These are phyloP conservation scores for Pseudobourletiella spinata DNA, from an alignment of 1,140 invertebrate species.

Conservation along the genomic window DNA sequence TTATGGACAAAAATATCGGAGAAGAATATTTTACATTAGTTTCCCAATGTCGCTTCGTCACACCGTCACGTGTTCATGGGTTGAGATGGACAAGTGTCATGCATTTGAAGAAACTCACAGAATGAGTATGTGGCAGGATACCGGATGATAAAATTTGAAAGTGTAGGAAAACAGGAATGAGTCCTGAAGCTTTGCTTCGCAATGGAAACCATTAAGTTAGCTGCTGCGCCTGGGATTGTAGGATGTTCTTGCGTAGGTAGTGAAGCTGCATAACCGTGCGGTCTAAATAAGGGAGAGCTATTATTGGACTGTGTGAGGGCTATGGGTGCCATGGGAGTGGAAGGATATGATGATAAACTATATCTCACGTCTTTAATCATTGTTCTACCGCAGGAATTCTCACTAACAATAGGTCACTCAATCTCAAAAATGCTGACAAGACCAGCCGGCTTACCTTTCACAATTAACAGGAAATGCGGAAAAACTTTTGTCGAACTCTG, in stretches of 20 bases:
- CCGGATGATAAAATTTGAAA: neutral
- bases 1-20: no score
- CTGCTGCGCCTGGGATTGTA: no score
- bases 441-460: neutral
- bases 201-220: neutral
- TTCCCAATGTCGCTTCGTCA: no score
- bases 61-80: no score
- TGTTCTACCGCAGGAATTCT: neutral
- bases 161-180: neutral
- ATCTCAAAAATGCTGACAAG: neutral
- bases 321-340: neutral
- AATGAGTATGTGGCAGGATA: neutral
- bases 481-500: no score
- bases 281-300: neutral
- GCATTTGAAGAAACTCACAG: neutral
- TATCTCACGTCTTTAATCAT: no score
- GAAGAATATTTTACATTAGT: no score
- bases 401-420: neutral
- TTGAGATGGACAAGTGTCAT: no score
- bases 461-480: neutral
- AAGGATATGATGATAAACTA: neutral
- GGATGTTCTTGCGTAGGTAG: neutral
- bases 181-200: neutral
- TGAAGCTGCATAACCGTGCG: neutral
- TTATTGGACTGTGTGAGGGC: neutral